Base-by-base conservation (phyloP, 2,888 invertebrate genomes). In the Poecilobothrus nobilitatus region DNA sequence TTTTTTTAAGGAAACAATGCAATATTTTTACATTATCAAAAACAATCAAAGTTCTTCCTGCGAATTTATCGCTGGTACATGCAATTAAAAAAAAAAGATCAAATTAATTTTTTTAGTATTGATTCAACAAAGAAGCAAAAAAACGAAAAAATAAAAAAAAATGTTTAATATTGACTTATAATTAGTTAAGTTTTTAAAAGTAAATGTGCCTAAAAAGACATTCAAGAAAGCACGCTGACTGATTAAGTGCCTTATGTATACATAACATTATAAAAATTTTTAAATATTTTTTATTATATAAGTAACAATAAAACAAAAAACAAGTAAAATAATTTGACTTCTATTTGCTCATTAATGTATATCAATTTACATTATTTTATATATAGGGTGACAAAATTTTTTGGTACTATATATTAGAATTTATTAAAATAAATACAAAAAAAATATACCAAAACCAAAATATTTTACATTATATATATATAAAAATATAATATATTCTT, bases 231-330 rank as follows among this genome's bases (percentile, higher is more conserved):
- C 53, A 53, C 53, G 53, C 53, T 53, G 53, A 53, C 53, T 53
- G 53, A 53, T 53, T 53, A 53, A 53, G 53, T 53, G 53, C 53
- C 53, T 53, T 53, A 53, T 53, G 53, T 53, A 53, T 53, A 53
- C 53, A 53, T 53, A 53, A 53, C 18, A 53, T 53, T 53, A 27
- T 27, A 37, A 37, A 37, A 37, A 10, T 37, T 53, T 53, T 53
- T 12, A 53, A 53, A 53, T 53, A 53, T n/a, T 53, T 53, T 37
- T 18, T 53, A 53, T 18, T 12, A 53, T 12, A 37, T 53, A 53
- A 53, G 53, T 53, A 53, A 53, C 15, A 18, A 18, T 18, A 12
- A 53, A 18, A 18, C n/a, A 41, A 41, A 12, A 12, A 41, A 5
- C 41, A 12, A 41, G 41, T 41, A 27, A 27, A 27, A 2, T 27